Base-by-base conservation (phyloP, 2,888 invertebrate species). In the Proisotoma minuta region DNA sequence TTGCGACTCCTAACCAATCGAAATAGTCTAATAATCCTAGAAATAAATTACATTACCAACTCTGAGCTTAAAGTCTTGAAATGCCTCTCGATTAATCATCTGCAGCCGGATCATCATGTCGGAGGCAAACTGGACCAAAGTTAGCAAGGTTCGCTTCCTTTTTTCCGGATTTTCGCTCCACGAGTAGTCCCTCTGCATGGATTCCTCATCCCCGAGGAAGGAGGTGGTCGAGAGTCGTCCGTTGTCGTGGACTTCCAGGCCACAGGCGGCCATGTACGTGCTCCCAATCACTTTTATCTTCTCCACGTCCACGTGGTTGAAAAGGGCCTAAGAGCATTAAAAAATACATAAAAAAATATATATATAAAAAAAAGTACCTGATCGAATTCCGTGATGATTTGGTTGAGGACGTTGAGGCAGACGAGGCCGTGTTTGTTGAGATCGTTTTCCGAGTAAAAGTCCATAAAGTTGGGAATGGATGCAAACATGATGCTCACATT, bases 251-350 rank as follows among this genome's bases (percentile, higher is more conserved):
- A 73, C 73, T 73, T 89, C 88, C 52, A 97, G 81, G 0, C 97
- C 97, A 75, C 92, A 91, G 1, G 95, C 96, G 1, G 95, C 96
- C 96, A 97, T 96, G 75, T 96, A 97, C 0, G 96, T 96, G 83
- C 91, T 91, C 63, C 93, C 94, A 51, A 95, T 93, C 59, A 97
- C 88, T 81, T 97, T 97, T 34, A 97, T 97, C 79, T 97, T 97
- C 78, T 98, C 97, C 8, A 98, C 87, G 74, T 87, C 76, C 29
- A 77, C 77, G 74, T 84, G 85, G 59, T 83, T 81, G 48, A 86
- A 83, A 3, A 91, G 79, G 60, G 91, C 77, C 84, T 87, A 77
- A 65, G 77, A 77, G 39, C 51, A 57, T 24, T 23, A 10, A 47
- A 8, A 34, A 34, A 10, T 34, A 10, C 8, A 34, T 10, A 34